Conservation (phyloP, 2,888 invertebrate genomes). For the Xylocampa areola region DNA sequence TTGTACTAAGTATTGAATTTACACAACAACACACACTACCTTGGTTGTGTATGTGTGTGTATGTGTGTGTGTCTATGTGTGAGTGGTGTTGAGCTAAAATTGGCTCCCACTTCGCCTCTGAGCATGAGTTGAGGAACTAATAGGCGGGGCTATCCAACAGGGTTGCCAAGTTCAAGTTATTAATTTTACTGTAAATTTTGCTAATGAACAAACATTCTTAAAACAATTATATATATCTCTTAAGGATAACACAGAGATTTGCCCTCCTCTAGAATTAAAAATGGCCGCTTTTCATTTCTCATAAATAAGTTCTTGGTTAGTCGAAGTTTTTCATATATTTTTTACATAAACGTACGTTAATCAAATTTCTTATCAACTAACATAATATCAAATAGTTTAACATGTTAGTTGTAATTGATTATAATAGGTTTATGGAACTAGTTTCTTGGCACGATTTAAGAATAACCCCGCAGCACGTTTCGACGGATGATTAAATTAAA, state of each 20-base stretch:
- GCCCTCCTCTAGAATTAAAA: no score
- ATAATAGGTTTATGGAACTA: slow-evolving; percentile 1
- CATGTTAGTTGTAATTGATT: slow-evolving; percentile 23
- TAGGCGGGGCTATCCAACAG: slow-evolving; percentile 77
- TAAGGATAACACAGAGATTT: no score
- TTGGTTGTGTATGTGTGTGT: slow-evolving; percentile 19
- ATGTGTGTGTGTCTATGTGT: slow-evolving; percentile 50
- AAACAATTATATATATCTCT: no score
- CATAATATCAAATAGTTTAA: no score
- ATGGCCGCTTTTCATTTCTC: no score
- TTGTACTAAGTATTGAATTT: slow-evolving; percentile 23
- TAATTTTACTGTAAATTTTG: not conserved
- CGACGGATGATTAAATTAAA: slow-evolving; percentile 12
- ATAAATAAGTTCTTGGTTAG: no score
- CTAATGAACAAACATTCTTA: no score
- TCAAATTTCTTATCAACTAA: not conserved
- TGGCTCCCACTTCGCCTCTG: slow-evolving; percentile 84
- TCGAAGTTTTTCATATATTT: no score
- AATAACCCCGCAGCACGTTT: slow-evolving; percentile 14
- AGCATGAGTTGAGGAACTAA: slow-evolving; percentile 77
- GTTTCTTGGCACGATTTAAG: not conserved
- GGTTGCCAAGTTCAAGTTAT: slow-evolving; percentile 62
- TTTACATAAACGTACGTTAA: not conserved
- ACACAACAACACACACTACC: not conserved
- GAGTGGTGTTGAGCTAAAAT: slow-evolving; percentile 75